Evolutionary conservation across 2,888 invertebrate genomes (phyloP).

Genomic region (Polymixis flavicincta): DNA sequence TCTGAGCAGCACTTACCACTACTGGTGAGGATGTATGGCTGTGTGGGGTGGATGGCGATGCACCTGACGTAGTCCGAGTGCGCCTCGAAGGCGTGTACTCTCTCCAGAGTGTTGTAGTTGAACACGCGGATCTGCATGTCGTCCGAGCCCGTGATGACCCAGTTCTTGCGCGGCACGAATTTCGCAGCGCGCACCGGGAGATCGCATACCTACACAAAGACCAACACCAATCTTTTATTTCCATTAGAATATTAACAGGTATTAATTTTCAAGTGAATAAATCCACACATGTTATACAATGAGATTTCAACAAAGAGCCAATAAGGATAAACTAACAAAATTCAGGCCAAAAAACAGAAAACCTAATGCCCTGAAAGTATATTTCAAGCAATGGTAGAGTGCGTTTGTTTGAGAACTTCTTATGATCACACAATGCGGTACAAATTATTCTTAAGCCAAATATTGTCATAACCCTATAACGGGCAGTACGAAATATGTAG

Average conservation of each 20-base stretch:
- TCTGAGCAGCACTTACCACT: conserved; percentile 93
- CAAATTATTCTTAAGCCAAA: not conserved
- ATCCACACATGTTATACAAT: not conserved
- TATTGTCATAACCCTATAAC: too few relatives aligned
- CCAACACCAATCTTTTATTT: conserved; percentile 8
- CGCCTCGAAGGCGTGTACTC: conserved; percentile 98
- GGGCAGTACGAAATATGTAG: too few relatives aligned
- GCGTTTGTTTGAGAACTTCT: not conserved
- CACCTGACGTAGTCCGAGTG: conserved; percentile 99
- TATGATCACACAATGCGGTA: not conserved
- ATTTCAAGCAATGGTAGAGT: too few relatives aligned
- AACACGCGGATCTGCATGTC: conserved; percentile 98
- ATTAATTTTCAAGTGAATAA: not conserved
- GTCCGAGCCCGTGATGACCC: conserved; percentile 99
- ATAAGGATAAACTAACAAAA: not conserved
- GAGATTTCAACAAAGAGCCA: not conserved
- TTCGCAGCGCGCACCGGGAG: conserved; percentile 98
- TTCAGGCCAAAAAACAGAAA: not conserved
- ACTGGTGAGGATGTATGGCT: conserved; percentile 98
- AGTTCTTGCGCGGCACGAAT: conserved; percentile 99
- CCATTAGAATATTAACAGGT: too few relatives aligned
- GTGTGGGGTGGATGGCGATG: conserved; percentile 99
- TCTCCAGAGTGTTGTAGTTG: conserved; percentile 99
- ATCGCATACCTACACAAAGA: conserved; percentile 95
- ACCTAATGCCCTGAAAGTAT: too few relatives aligned